Percentiles rank a stretch among this genome's conserved stretches.
Evolutionary conservation across 2,113 vertebrate genomes (phyloP).

Genomic region (Amphilophus citrinellus): DNA sequence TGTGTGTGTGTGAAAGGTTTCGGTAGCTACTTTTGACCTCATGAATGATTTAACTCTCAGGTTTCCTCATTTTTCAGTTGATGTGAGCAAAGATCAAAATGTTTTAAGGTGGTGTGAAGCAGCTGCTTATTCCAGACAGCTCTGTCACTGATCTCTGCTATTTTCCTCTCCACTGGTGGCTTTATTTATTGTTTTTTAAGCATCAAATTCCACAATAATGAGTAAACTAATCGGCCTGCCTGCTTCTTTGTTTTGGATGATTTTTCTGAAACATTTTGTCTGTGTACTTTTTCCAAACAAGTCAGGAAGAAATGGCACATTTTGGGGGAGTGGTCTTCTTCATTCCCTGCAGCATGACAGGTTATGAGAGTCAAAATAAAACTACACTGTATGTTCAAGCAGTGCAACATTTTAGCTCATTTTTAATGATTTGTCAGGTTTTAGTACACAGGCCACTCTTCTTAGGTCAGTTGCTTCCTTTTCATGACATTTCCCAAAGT

Average conservation of each 20-base stretch:
- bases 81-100: background rate
- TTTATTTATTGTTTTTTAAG: background rate
- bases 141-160: background rate
- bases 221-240: too few relatives aligned
- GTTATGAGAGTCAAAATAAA: background rate
- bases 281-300: background rate
- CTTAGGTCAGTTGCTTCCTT: background rate
- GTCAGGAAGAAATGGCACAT: background rate
- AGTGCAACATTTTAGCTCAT: background rate
- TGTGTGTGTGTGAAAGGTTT: background rate
- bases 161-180: background rate
- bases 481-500: too few relatives aligned
- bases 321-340: background rate
- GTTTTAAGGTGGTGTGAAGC: background rate
- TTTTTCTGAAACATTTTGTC: background rate
- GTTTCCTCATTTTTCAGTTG: background rate
- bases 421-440: background rate
- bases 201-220: background rate
- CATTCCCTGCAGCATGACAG: background rate
- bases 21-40: background rate
- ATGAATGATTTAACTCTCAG: background rate
- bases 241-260: background rate
- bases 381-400: background rate
- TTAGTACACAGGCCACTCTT: background rate
- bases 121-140: background rate